Conservation (phyloP, 2,888 invertebrate species). For the Yponomeuta evonymella region DNA sequence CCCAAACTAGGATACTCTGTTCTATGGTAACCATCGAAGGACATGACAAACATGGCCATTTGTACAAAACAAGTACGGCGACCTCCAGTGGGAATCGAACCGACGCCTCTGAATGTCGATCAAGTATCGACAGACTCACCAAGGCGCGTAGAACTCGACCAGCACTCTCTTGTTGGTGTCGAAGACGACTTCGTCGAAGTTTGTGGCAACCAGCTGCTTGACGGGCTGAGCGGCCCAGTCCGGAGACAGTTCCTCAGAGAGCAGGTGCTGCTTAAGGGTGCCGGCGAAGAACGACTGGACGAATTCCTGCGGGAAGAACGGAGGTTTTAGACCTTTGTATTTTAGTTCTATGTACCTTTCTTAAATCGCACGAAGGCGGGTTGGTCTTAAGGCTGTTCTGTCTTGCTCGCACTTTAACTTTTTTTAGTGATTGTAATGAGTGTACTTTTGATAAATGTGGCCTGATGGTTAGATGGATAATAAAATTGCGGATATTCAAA, state of each 20-base stretch:
- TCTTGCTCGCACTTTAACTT: too few species aligned
- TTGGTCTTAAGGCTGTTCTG: too few species aligned
- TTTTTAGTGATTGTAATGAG: too few species aligned
- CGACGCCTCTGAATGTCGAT: neutral
- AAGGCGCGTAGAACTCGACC: constrained; percentile 99
- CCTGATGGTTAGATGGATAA: too few species aligned
- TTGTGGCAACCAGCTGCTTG: constrained; percentile 93
- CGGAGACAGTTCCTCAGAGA: constrained; percentile 94
- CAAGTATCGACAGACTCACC: constrained; percentile 69
- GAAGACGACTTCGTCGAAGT: constrained; percentile 95
- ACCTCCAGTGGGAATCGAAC: too few species aligned
- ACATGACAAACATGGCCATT: too few species aligned
- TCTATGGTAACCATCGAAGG: too few species aligned
- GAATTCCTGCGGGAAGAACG: constrained; percentile 76
- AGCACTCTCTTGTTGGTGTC: constrained; percentile 93
- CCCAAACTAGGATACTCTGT: too few species aligned
- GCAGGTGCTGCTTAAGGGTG: constrained; percentile 94
- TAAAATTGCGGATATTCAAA: too few species aligned
- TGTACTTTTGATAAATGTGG: too few species aligned
- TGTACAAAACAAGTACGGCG: too few species aligned
- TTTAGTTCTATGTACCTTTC: neutral
- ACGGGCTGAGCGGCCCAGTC: constrained; percentile 98
- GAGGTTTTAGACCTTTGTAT: constrained; percentile 12
- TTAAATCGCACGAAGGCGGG: too few species aligned
- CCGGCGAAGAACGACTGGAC: constrained; percentile 93